Base-by-base conservation (phyloP, 1,140 invertebrate species). In the Anastrepha ludens region DNA sequence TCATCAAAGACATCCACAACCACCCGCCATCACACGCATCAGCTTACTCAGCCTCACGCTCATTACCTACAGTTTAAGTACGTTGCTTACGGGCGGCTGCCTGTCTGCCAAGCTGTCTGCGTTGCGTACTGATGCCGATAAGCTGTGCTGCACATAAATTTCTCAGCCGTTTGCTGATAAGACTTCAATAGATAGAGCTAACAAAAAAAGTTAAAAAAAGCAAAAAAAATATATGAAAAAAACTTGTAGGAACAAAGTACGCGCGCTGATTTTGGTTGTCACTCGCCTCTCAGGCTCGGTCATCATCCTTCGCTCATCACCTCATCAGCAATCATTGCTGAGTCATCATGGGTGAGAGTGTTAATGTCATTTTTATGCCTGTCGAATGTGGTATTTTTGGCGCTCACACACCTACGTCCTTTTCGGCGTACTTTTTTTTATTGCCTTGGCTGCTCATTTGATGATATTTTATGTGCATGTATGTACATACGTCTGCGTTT, bases 291-390 rank as follows among this genome's bases (percentile, higher is more conserved):
- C 7, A 5, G 3, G 67, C 9, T 20, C 29, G 70, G 17, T 15
- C 47, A 81, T 55, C 47, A 81, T 4, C 70, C 20, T 17, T 15
- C 70, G 41, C 17, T 74, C 70, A 74, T 44, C 74, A 55, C 74
- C 74, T 11, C 47, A 81, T 81, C 74, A 81, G 47, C 9, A 4
- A 20, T 20, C 47, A 55, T 55, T 81, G 74, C 50, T 20, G 44
- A 50, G 11, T 58, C 74, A 81, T 58, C 17, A 15, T 17, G 20
- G 29, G 29, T 29, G 29, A 29, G 74, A n/a, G 74, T 81, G 47
- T 50, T 81, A 55, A 55, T 81, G 74, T 55, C 6, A 55, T 81
- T 81, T 81, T 81, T 81, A 81, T 81, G 74, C 47, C n/a, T 81
- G 47, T 81, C n/a, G 47, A 17, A 81, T 81, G 74, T 7, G n/a